Evolutionary conservation across 2,888 invertebrate genomes (phyloP), one percentile per base, ranked within the genome.

Genomic region (Philopedon plagiatum): DNA sequence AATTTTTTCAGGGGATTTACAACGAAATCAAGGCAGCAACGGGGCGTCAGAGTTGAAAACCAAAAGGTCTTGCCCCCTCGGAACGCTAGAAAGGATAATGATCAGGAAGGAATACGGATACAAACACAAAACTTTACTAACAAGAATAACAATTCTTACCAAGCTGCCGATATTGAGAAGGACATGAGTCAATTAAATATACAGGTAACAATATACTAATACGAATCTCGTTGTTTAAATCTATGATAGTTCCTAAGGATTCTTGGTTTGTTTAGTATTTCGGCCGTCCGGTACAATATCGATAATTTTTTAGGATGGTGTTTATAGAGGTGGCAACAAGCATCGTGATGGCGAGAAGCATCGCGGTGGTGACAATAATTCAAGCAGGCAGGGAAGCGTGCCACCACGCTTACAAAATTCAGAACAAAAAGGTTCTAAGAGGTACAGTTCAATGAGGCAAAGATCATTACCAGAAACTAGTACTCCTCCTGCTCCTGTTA

Each of bases 381-480:
- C 65, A 29, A 68, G 26, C 15, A 75, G 85, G 54, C 85, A 85
- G 65, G 81, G 81, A n/a, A 84, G 83, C 68, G 82, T 85, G 7
- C 85, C 85, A 0, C 86, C 85, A 0, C 82, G 86, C 66, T 74
- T 85, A 46, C 84, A 85, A 75, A 80, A 78, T 34, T 82, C 83
- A 39, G 85, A 83, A 69, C 85, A 82, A 67, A 85, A 85, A 74
- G 88, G 89, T 13, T 88, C 89, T 69, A 90, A 90, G 77, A 84
- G 90, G 11, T 90, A 90, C 84, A 89, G 89, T 77, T 82, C 81
- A 0, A 82, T 83, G 73, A 77, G 90, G 34, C 90, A 90, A 78
- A 84, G 90, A 13, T 89, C 90, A 0, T 83, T 90, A 29, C 89
- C 89, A 1, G 90, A 90, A 69, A 84, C 88, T 5, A 81, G 80